These are phyloP conservation scores for Lycia hirtaria DNA, from an alignment of 2,888 invertebrate species.

Conservation along the genomic window DNA sequence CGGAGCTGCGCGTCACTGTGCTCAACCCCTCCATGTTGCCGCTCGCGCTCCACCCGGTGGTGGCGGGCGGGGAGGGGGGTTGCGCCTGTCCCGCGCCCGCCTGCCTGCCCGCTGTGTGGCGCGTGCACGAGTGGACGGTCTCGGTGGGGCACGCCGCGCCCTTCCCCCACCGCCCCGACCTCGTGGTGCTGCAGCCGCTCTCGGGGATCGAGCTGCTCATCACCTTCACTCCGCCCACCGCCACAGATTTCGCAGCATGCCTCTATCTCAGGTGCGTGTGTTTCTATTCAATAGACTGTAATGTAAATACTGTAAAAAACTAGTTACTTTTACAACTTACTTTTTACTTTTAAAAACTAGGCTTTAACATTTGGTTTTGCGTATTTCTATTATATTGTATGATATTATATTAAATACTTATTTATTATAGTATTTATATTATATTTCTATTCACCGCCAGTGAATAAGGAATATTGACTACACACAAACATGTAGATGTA, in stretches of 20 bases:
- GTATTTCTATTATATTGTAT: too few species aligned
- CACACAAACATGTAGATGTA: too few species aligned
- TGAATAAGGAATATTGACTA: too few species aligned
- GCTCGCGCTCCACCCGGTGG: slow-evolving; percentile 85
- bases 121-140: slow-evolving; percentile 56
- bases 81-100: slow-evolving; percentile 88
- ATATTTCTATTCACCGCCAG: too few species aligned
- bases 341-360: too few species aligned
- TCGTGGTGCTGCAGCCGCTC: slow-evolving; percentile 84
- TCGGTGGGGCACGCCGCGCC: slow-evolving; percentile 38
- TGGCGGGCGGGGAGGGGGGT: slow-evolving; percentile 85
- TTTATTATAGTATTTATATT: too few species aligned
- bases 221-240: slow-evolving; percentile 73
- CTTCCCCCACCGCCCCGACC: slow-evolving; percentile 15
- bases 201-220: slow-evolving; percentile 77
- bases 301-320: too few species aligned
- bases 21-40: slow-evolving; percentile 90
- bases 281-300: too few species aligned
- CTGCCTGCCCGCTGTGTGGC: slow-evolving; percentile 46
- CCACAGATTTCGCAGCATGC: slow-evolving; percentile 75
- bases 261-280: slow-evolving; percentile 74
- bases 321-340: too few species aligned
- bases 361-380: too few species aligned
- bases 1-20: slow-evolving; percentile 87
- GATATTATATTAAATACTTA: too few species aligned